A percentile compares a stretch with the other conserved stretches of the same genome.
Evolutionary conservation across 2,113 vertebrate genomes (phyloP).

Genomic region (Gasterosteus nipponicus): DNA sequence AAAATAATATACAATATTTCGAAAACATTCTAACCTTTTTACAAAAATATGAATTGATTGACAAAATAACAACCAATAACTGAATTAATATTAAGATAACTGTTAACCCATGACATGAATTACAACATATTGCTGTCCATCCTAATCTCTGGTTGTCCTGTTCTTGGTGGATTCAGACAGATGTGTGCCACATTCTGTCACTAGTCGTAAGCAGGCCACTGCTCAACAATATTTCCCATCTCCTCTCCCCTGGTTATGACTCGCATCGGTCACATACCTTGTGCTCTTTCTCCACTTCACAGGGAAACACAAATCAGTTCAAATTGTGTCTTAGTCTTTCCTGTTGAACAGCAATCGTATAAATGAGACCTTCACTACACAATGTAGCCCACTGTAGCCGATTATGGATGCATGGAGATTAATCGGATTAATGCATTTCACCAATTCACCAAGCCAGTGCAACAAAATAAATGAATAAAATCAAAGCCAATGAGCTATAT

Average conservation of each 20-base stretch:
- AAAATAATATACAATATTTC: not conserved
- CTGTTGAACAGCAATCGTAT: not conserved
- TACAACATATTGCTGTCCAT: not conserved
- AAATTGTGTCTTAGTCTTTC: not conserved
- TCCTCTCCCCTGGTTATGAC: not conserved
- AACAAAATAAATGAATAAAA: slow-evolving; percentile 13
- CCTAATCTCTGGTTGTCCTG: not conserved
- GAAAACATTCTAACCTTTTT: not conserved
- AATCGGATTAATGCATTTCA: slow-evolving; percentile 2
- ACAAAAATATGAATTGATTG: not conserved
- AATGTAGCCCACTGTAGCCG: not conserved
- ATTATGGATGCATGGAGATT: not conserved
- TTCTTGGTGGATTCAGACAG: not conserved
- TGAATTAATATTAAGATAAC: not conserved
- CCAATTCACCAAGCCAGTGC: not conserved
- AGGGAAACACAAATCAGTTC: not conserved
- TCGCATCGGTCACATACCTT: not conserved
- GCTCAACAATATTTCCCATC: not conserved
- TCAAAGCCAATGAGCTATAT: not conserved
- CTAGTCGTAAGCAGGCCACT: not conserved
- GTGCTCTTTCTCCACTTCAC: not conserved
- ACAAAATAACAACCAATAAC: not conserved
- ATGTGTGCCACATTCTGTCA: not conserved
- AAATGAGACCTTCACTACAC: not conserved
- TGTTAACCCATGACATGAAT: not conserved